Base-by-base conservation (phyloP, 2,797 vertebrate species). In the Peromyscus attwateri region DNA sequence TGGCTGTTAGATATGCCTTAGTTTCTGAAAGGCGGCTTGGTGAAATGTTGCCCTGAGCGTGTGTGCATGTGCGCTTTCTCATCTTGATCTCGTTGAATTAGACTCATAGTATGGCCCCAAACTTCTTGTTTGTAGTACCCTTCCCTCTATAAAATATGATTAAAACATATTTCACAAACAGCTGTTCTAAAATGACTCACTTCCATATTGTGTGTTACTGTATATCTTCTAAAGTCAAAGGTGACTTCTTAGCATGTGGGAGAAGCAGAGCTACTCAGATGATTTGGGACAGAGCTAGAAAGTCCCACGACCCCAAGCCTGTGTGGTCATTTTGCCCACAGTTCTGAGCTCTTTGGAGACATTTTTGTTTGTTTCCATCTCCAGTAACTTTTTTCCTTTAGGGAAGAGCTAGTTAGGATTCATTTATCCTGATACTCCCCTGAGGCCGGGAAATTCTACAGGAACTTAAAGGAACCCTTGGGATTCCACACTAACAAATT, bases 141-240 rank as follows among this genome's bases (percentile, higher is more conserved):
- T 77, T 40, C 34, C 31, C 34, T 92, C 49, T 68, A 43, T 68
- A 94, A 87, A 96, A 77, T 55, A 34, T 76, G 46, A 27, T 85
- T 93, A 93, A 96, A 73, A 11, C 70, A 49, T 88, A 19, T 23
- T 84, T 95, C 62, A 83, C 5, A 83, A 79, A 81, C 29, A 92
- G 57, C 60, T 89, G 16, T 94, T 92, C 34, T 92, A 49, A 96
- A 93, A 84, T 31, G 46, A 93, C 43, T 94, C 60, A 49, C 13
- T 43, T 87, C 52, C 43, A 10, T 87, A 62, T 13, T 82, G 2
- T 89, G 2, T 89, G 40, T 19, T 60, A 0, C 90, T 29, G 6
- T 73, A 21, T 89, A 80, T 94, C 64, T 93, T 91, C 85, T 90
- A 91, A 95, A 49, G 85, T 87, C 82, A 83, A 89, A 95, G 62